Base-by-base conservation (phyloP, 2,797 vertebrate species). In the Onychomys torridus region DNA sequence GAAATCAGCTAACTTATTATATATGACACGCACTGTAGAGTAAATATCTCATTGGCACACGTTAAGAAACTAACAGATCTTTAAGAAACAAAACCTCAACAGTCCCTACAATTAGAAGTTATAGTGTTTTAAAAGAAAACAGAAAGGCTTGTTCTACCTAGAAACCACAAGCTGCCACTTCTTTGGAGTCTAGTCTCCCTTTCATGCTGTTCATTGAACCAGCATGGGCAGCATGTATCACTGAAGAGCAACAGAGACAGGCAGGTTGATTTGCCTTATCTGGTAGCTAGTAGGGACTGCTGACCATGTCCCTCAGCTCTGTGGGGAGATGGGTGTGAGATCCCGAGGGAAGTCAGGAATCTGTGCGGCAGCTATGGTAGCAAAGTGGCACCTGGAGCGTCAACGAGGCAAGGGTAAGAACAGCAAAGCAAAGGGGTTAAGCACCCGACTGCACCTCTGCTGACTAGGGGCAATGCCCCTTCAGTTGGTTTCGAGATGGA, bases 41-140 rank as follows among this genome's bases (percentile, higher is more conserved):
- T 94, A 97, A 95, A 92, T 96, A 93, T 93, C 17, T 97, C 91
- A 96, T 67, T 96, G 91, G 91, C 71, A 98, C 90, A 96, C 69
- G 29, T 90, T 92, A 95, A 93, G 65, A 96, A 97, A 96, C 93
- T 90, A 94, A 94, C 92, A 97, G 49, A 87, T 91, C 63, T 93
- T 93, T 81, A 95, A 85, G 87, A 91, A 96, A 95, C 52, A 71
- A 95, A 81, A 97, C 71, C 55, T 83, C 69, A 96, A 90, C 79
- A 71, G 37, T 73, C 84, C 65, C 85, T 29, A 21, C 91, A 95
- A 96, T 87, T 96, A 97, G 84, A 97, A 94, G 81, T 95, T 49
- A 52, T 97, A 97, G 98, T 98, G 97, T 98, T 98, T 97, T 93
- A 97, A 94, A 94, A 98, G 29, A n/a, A 87, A 97, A 97, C 89